Evolutionary conservation across 2,113 vertebrate genomes (phyloP).

Genomic region (Donacobius atricapilla): DNA sequence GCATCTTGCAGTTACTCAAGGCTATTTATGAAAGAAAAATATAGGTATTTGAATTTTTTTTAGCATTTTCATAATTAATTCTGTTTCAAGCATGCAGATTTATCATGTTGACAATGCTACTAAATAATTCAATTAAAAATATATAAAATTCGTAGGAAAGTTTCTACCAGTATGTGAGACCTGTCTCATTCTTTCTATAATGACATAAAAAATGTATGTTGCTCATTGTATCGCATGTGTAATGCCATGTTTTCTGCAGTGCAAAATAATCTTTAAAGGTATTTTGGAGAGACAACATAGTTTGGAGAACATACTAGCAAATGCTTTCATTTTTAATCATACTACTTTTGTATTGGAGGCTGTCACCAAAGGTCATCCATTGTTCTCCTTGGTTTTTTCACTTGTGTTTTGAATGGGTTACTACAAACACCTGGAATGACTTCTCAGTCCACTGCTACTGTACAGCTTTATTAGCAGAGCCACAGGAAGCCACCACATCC

Average conservation of each 20-base stretch:
- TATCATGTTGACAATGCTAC: background rate
- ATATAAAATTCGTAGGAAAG: background rate
- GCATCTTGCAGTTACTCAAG: background rate
- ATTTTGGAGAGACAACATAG: background rate
- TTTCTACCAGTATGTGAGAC: background rate
- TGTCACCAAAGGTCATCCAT: background rate
- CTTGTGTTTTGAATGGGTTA: background rate
- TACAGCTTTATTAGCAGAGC: background rate
- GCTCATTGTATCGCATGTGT: background rate
- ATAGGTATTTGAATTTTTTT: background rate
- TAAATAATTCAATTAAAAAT: background rate
- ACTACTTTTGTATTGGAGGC: background rate
- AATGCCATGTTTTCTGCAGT: background rate
- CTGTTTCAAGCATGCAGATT: background rate
- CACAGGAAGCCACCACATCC: background rate
- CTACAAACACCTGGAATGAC: background rate
- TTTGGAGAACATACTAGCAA: background rate
- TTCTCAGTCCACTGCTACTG: background rate
- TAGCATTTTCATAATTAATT: background rate
- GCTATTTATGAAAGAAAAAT: background rate
- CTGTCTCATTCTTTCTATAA: background rate
- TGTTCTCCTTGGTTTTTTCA: constrained; percentile 5
- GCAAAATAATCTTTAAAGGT: background rate
- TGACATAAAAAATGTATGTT: background rate
- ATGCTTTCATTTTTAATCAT: background rate